Evolutionary conservation across 2,888 invertebrate species (phyloP).

Genomic region (Ashinkailepas kermadecensis): DNA sequence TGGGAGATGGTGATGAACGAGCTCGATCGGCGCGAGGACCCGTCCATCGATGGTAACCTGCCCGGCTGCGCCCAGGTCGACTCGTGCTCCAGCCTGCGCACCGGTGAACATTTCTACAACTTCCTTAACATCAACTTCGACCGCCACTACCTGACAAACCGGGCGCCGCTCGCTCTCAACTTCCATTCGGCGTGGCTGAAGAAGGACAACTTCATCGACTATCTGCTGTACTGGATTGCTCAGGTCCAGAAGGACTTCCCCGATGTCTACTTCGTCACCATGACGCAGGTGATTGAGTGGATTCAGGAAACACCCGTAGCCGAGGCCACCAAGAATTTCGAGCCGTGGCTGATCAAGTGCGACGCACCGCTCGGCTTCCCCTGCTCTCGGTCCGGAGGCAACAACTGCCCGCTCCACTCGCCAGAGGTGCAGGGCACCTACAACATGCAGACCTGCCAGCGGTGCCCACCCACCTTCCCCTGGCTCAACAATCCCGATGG

Average conservation of each 20-base stretch:
- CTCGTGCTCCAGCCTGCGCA: conserved; percentile 85
- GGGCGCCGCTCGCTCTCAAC: conserved; percentile 78
- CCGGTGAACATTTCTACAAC: conserved; percentile 87
- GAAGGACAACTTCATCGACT: conserved; percentile 84
- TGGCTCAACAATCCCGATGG: conserved; percentile 89
- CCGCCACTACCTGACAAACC: conserved; percentile 81
- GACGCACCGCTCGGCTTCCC: conserved; percentile 71
- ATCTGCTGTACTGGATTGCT: conserved; percentile 88
- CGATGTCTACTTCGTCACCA: conserved; percentile 91
- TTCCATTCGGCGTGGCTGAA: conserved; percentile 86
- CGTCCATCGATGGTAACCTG: conserved; percentile 76
- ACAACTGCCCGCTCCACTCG: conserved; percentile 81
- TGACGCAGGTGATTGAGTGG: conserved; percentile 90
- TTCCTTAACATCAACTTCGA: conserved; percentile 91
- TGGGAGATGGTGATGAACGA: conserved; percentile 97
- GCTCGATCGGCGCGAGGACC: conserved; percentile 82
- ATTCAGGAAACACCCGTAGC: conserved; percentile 82
- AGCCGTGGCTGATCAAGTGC: conserved; percentile 91
- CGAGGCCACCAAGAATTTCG: conserved; percentile 80
- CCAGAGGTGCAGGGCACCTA: conserved; percentile 90
- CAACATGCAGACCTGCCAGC: conserved; percentile 83
- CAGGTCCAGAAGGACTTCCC: conserved; percentile 74
- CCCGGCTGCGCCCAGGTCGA: conserved; percentile 92
- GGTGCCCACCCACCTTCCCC: conserved; percentile 90
- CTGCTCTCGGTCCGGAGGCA: conserved; percentile 83